Conservation (phyloP, 2,797 vertebrate genomes). For the Aulostomus chinensis region DNA sequence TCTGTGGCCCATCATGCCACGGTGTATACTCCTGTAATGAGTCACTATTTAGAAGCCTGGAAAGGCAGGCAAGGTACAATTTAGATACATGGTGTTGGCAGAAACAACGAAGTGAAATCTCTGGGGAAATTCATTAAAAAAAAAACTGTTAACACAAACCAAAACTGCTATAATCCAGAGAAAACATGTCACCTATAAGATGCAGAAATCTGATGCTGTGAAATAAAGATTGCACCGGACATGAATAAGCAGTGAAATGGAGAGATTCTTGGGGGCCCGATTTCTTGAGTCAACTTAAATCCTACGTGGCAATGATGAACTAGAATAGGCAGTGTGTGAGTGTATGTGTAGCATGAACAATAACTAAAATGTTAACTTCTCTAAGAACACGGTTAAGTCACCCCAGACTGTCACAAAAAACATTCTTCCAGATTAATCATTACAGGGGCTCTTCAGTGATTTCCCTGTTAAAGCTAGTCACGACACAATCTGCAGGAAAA, state of each 20-base stretch:
- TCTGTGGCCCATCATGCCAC: conserved; percentile 69
- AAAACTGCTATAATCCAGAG: too few species aligned
- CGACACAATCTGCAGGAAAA: conserved; percentile 51
- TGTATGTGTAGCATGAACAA: conserved; percentile 61
- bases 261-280: conserved; percentile 50
- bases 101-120: too few species aligned
- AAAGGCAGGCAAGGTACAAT: too few species aligned
- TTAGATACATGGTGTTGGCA: too few species aligned
- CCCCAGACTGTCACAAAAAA: conserved; percentile 50
- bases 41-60: conserved; percentile 70
- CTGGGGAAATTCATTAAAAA: too few species aligned
- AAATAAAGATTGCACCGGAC: too few species aligned
- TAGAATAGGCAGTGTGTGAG: conserved; percentile 26
- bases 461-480: conserved; percentile 64
- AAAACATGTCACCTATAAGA: too few species aligned
- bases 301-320: conserved; percentile 31
- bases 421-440: conserved; percentile 66
- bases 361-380: conserved; percentile 62
- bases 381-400: conserved; percentile 63
- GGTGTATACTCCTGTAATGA: conserved; percentile 69
- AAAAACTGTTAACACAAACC: too few species aligned
- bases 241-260: conserved; percentile 57
- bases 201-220: too few species aligned
- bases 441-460: conserved; percentile 50
- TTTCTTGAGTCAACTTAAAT: conserved; percentile 29